Evolutionary conservation across 1,140 invertebrate species (phyloP).

Genomic region (Drosophila sturtevanti): DNA sequence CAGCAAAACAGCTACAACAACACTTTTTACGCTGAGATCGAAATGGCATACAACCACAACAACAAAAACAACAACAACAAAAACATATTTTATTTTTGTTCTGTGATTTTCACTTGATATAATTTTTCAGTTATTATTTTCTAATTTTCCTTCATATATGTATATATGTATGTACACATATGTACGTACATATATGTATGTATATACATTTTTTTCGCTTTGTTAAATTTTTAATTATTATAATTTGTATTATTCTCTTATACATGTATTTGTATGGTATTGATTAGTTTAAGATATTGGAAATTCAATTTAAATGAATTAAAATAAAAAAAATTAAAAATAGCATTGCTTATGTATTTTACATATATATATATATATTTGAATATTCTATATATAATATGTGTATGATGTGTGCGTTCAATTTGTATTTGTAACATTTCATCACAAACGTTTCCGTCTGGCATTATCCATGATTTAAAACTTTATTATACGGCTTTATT

Average conservation of each 20-base stretch:
- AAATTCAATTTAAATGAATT: conserved; percentile 6
- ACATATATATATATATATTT: conserved; percentile 39
- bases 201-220: conserved; percentile 50
- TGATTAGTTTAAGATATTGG: conserved; percentile 2
- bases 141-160: conserved; percentile 37
- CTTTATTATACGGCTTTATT: not conserved
- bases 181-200: conserved; percentile 26
- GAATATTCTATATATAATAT: conserved; percentile 15
- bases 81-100: conserved; percentile 43
- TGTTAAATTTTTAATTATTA: conserved; percentile 57
- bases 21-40: not conserved
- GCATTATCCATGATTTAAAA: too few species aligned
- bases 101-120: conserved; percentile 34
- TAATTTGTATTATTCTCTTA: conserved; percentile 41
- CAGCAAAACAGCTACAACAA: not conserved
- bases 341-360: conserved; percentile 16
- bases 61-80: not conserved
- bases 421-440: conserved; percentile 11
- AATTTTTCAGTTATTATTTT: conserved; percentile 21
- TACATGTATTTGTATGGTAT: not conserved
- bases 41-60: not conserved
- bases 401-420: conserved; percentile 12
- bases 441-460: not conserved
- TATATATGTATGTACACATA: conserved; percentile 46
- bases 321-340: not conserved